Base-by-base conservation (phyloP, 2,888 invertebrate genomes). In the Corbicula japonica region DNA sequence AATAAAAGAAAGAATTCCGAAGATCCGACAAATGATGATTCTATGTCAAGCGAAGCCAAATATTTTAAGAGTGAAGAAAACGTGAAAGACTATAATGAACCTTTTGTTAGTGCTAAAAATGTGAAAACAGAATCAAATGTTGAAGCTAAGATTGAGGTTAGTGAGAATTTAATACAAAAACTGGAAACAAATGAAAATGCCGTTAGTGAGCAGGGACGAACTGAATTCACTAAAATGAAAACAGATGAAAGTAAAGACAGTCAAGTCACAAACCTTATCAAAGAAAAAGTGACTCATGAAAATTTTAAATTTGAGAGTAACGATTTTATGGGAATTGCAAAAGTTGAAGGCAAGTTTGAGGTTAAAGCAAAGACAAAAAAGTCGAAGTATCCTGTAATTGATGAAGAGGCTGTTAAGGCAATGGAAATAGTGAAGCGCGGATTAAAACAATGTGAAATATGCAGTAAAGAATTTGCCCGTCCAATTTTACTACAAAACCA, bases 381-480 rank as follows among this genome's bases (percentile, higher is more conserved):
- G 44, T n/a, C 54, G 28, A 66, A 66, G 44, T 66, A 66, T 66
- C 66, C 66, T 3, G 56, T 69, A 0, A 54, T 76, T 5, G 76
- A 76, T 38, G 69, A 76, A 30, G 76, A 69, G 18, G 50, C 69
- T 6, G 71, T 71, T 4, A 54, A 34, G 28, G 58, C 71, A 10
- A 66, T 71, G 66, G 71, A 71, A 23, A 76, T 76, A 41, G 44
- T 65, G n/a, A 71, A 76, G 69, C 62, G 66, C 48, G 75, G 80
- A 2, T 44, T 72, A 28, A 68, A 76, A 44, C 61, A 65, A 50
- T 80, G 80, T 68, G 75, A 80, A 44, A 56, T 76, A 28, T 80
- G 80, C 62, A 62, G 56, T 34, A 75, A 68, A 34, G 80, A 80
- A 30, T 80, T 80, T 72, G 54, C 75, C 56, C 75, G 74, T 72